Evolutionary conservation across 2,888 invertebrate genomes (phyloP).

Genomic region (Xestia xanthographa): DNA sequence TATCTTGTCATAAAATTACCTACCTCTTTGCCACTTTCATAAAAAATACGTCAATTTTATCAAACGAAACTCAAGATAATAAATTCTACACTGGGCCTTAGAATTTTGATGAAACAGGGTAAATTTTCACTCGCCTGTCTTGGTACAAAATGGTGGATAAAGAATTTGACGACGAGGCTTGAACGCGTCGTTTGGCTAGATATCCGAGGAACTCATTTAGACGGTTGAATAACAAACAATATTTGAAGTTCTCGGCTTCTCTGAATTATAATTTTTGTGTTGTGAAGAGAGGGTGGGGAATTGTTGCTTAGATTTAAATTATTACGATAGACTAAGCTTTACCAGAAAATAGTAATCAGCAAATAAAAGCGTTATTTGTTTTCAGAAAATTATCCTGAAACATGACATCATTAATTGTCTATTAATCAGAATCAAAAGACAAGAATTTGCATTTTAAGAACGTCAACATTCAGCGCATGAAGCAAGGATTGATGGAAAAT

Average conservation of each 20-base stretch:
- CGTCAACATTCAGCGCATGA: too few relatives aligned
- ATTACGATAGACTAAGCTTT: not conserved
- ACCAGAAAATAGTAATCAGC: too few relatives aligned
- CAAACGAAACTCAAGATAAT: slow-evolving; percentile 44
- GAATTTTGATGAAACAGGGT: slow-evolving; percentile 62
- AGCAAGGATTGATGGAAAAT: too few relatives aligned
- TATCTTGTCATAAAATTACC: slow-evolving; percentile 21
- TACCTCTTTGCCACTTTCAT: slow-evolving; percentile 22
- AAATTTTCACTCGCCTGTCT: slow-evolving; percentile 62
- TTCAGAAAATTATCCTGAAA: not conserved
- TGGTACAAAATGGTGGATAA: slow-evolving; percentile 63
- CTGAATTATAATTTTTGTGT: slow-evolving; percentile 5
- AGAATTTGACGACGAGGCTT: slow-evolving; percentile 60
- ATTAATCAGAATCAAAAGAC: too few relatives aligned
- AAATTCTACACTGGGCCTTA: slow-evolving; percentile 56
- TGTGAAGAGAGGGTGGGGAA: not conserved
- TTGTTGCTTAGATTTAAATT: not conserved
- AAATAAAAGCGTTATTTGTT: too few relatives aligned
- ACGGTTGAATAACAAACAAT: slow-evolving; percentile 54
- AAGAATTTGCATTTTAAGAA: too few relatives aligned
- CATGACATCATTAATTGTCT: too few relatives aligned
- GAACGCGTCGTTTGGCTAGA: slow-evolving; percentile 53
- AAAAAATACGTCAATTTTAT: slow-evolving; percentile 49
- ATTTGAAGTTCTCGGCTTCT: slow-evolving; percentile 6
- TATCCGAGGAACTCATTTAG: slow-evolving; percentile 53